Base-by-base conservation (phyloP, 1,140 invertebrate genomes). In the Thaumetopoea pityocampa region DNA sequence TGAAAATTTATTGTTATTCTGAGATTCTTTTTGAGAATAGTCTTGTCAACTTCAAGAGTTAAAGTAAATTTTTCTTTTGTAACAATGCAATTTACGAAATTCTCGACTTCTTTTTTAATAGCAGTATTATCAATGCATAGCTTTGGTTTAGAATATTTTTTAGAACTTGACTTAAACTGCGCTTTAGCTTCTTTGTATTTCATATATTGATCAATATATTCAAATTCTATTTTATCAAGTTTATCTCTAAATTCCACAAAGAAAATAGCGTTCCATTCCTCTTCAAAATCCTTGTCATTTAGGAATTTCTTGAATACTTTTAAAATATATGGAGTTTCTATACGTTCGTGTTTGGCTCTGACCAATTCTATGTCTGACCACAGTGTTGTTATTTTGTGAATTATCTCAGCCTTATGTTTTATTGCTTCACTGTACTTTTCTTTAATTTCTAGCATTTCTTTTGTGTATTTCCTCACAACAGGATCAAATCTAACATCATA, bases 321-420 rank as follows among this genome's bases (percentile, higher is more conserved):
- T 14, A 79, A 29, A 42, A 33, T 23, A 27, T 54, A 63, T 27
- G 52, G 30, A 5, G 68, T 68, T 33, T 59, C 43, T 3, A 23
- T 50, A 26, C 7, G 8, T 6, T 46, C 57, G 14, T 32, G 50
- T 51, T 67, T 79, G 27, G 70, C 61, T 30, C 79, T 59, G 17
- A 77, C 34, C 32, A 56, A 67, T 65, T 73, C 57, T 42, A 83
- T 56, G 51, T 83, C 79, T 6, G 57, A 53, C 74, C 74, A 81
- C 2, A 83, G 24, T 8, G 67, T 69, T 23, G 64, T 30, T 23
- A 76, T 42, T 27, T 57, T 56, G 44, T 79, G 67, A 12, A 53
- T 20, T 11, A 62, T 23, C 42, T 73, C 43, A 38, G 65, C 73
- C 36, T 73, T 46, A n/a, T 42, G 53, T 36, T 61, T 54, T 12